phyloP scores from a whole-genome alignment of 2,888 invertebrate species.

The Spilarctia lutea region DNA sequence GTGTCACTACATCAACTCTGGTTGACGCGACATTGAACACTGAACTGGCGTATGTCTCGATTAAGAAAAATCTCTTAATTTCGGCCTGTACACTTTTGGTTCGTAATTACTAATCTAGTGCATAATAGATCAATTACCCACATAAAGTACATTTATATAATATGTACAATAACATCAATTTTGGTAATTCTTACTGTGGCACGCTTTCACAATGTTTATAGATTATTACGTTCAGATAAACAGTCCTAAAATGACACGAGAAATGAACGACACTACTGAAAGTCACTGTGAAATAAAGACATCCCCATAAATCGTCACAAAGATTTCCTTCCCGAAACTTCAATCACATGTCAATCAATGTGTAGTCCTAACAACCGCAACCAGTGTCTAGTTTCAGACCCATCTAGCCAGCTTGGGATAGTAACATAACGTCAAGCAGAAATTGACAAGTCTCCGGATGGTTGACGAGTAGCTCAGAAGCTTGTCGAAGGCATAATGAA shows the following conservation, averaged over 20 bases:
- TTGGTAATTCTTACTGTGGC: too few relatives aligned
- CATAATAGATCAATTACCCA: too few relatives aligned
- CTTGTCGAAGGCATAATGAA: slow-evolving; percentile 11
- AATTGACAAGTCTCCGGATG: slow-evolving; percentile 20
- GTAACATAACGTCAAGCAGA: slow-evolving; percentile 17
- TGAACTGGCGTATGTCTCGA: too few relatives aligned
- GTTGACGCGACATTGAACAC: too few relatives aligned
- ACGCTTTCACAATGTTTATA: too few relatives aligned
- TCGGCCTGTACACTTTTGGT: too few relatives aligned
- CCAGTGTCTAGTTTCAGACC: slow-evolving; percentile 2
- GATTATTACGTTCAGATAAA: background rate
- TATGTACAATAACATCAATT: too few relatives aligned
- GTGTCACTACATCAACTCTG: too few relatives aligned
- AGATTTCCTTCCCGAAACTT: slow-evolving; percentile 11
- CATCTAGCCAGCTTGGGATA: slow-evolving; percentile 14
- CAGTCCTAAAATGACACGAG: background rate
- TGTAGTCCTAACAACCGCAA: slow-evolving; percentile 19
- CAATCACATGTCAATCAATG: slow-evolving; percentile 28
- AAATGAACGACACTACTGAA: background rate
- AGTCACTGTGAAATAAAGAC: background rate
- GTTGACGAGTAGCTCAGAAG: slow-evolving; percentile 8
- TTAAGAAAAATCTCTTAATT: too few relatives aligned
- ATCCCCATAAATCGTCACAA: slow-evolving; percentile 9
- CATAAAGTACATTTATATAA: too few relatives aligned
- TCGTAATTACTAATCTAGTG: too few relatives aligned